These are phyloP conservation scores for Piscicola geometra DNA, from an alignment of 2,888 invertebrate genomes.

Conservation along the genomic window DNA sequence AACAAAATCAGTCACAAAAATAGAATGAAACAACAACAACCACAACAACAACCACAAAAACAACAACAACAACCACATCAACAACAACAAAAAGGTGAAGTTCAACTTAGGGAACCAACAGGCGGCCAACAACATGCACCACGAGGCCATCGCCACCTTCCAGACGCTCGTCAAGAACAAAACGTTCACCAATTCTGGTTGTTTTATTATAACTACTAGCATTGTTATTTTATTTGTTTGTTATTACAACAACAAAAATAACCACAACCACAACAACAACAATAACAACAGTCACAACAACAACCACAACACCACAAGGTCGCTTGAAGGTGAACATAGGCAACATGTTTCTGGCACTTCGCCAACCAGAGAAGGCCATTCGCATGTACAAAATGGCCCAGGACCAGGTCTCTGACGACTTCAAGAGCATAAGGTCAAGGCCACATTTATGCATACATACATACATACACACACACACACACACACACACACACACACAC, in stretches of 20 bases:
- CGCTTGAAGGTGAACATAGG: slow-evolving; percentile 95
- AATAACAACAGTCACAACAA: no score
- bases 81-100: slow-evolving; percentile 81
- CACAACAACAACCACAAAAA: no score
- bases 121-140: slow-evolving; percentile 85
- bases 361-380: slow-evolving; percentile 82
- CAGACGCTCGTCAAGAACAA: slow-evolving; percentile 84
- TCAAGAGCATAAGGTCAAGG: slow-evolving; percentile 88
- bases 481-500: slow-evolving; percentile 18
- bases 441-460: no score
- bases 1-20: no score
- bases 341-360: slow-evolving; percentile 91
- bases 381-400: slow-evolving; percentile 97
- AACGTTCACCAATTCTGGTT: slow-evolving; percentile 81
- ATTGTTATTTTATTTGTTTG: background rate
- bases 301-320: no score
- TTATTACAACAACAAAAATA: background rate
- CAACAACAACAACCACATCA: no score
- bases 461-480: slow-evolving; percentile 6
- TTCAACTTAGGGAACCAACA: slow-evolving; percentile 95
- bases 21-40: no score
- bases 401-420: slow-evolving; percentile 84
- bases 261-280: no score
- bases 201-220: no score
- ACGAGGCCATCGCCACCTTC: slow-evolving; percentile 92